These are phyloP conservation scores for Hippoglossus stenolepis DNA, from an alignment of 2,113 vertebrate species.

Conservation along the genomic window DNA sequence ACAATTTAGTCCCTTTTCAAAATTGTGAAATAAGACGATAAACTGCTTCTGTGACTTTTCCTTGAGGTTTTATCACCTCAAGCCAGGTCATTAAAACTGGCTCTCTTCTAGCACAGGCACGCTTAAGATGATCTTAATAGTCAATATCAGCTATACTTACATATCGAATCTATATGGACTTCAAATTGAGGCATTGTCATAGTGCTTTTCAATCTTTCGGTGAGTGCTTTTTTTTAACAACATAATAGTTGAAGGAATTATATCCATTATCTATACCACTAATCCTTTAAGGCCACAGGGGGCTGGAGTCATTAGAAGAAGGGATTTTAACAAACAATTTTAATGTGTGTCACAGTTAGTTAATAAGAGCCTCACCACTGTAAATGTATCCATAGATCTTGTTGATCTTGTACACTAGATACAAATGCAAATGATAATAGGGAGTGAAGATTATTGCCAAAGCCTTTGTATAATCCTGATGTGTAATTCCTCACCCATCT, in stretches of 20 bases:
- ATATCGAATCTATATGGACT: constrained; percentile 8
- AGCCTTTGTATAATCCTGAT: background rate
- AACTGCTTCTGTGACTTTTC: constrained; percentile 32
- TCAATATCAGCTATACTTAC: constrained; percentile 1
- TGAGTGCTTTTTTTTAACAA: constrained; percentile 1
- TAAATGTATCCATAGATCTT: no score
- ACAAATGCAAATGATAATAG: no score
- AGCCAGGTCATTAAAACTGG: constrained; percentile 32
- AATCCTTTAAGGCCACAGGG: background rate
- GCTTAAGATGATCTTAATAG: no score
- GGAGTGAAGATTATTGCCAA: no score
- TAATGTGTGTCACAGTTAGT: constrained; percentile 14
- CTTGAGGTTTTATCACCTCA: constrained; percentile 36
- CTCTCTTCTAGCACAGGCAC: constrained; percentile 20
- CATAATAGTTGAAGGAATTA: background rate
- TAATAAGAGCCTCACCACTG: no score
- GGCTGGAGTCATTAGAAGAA: background rate
- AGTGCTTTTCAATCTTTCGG: constrained; percentile 3
- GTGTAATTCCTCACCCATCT: constrained; percentile 38
- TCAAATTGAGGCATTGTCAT: constrained; percentile 31
- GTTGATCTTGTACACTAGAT: no score
- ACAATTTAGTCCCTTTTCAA: constrained; percentile 36
- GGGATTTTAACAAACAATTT: background rate
- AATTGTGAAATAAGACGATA: constrained; percentile 38
- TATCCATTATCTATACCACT: no score